phyloP scores from a whole-genome alignment of 92 coral and sea anemone species.

The Palythoa caribaeorum region DNA sequence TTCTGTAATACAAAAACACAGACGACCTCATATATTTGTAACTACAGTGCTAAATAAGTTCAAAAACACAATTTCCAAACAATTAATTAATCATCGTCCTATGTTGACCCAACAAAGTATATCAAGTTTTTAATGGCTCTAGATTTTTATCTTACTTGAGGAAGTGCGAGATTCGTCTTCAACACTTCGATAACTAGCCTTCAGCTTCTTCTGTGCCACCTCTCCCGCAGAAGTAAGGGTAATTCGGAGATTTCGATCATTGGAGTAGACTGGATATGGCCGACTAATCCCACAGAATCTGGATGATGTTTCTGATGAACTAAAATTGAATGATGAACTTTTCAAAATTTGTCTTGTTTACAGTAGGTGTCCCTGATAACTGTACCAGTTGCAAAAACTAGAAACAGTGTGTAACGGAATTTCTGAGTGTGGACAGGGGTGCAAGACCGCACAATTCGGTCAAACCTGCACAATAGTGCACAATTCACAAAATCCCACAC shows the following conservation, averaged over 20 bases:
- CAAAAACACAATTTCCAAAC: no score
- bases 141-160: slow-evolving; percentile 22
- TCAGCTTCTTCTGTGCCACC: slow-evolving; percentile 24
- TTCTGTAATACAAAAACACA: neutral
- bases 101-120: neutral
- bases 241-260: slow-evolving; percentile 57
- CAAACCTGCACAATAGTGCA: no score
- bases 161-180: neutral
- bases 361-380: neutral
- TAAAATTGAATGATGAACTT: slow-evolving; percentile 12
- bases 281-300: slow-evolving; percentile 76
- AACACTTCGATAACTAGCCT: neutral
- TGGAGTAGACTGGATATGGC: slow-evolving; percentile 80
- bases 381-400: neutral
- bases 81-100: no score
- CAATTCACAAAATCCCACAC: no score
- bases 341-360: neutral
- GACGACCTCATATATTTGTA: no score
- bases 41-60: no score
- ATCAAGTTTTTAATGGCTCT: no score
- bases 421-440: no score
- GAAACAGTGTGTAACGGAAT: no score
- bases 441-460: no score
- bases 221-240: slow-evolving; percentile 40
- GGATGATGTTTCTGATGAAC: slow-evolving; percentile 61